phyloP scores from a whole-genome alignment of 2,113 vertebrate genomes.

The Gnathonemus longibarbis region DNA sequence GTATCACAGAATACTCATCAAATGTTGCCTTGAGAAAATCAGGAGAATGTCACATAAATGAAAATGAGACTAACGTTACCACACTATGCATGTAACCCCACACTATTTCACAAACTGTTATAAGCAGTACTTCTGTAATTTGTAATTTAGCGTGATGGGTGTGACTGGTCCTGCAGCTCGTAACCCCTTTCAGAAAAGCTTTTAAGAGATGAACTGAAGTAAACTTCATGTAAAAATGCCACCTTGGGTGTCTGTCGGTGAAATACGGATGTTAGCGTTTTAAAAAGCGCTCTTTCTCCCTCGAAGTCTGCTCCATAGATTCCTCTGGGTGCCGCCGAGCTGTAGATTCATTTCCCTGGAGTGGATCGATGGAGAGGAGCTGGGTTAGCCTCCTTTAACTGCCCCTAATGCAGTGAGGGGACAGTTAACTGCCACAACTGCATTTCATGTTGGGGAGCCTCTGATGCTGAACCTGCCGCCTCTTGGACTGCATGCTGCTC shows the following conservation, averaged over 20 bases:
- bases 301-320: neutral
- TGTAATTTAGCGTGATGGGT: neutral
- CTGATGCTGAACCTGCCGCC: slow-evolving; percentile 47
- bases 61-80: neutral
- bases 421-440: slow-evolving; percentile 55
- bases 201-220: slow-evolving; percentile 8
- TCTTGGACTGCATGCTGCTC: slow-evolving; percentile 39
- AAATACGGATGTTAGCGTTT: slow-evolving; percentile 1
- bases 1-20: neutral
- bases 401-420: slow-evolving; percentile 49
- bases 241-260: neutral
- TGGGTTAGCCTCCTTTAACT: slow-evolving; percentile 39
- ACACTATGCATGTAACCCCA: neutral
- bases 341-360: neutral
- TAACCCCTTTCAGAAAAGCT: slow-evolving; percentile 12
- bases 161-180: neutral
- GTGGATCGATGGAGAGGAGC: slow-evolving; percentile 27
- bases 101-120: neutral
- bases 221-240: neutral
- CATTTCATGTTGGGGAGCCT: slow-evolving; percentile 45
- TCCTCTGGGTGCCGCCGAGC: neutral
- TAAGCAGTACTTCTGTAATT: neutral
- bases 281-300: neutral
- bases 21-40: neutral
- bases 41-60: neutral